These are phyloP conservation scores for Hylaea fasciaria DNA, from an alignment of 2,888 invertebrate species.

Conservation along the genomic window DNA sequence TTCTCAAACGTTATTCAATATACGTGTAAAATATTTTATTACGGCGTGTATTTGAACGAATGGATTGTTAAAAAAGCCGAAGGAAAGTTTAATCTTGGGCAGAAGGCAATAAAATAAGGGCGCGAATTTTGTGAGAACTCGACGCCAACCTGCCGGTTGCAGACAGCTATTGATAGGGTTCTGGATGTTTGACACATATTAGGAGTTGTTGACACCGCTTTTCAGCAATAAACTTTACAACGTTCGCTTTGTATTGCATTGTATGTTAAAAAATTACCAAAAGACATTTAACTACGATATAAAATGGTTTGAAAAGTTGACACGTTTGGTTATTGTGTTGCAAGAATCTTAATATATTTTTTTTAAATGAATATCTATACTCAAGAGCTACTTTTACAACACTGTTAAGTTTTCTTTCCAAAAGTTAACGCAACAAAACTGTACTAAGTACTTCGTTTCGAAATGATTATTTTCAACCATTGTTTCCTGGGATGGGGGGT, in stretches of 20 bases:
- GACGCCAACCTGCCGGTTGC: slow-evolving; percentile 79
- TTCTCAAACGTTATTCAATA: slow-evolving; percentile 38
- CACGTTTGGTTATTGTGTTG: too few relatives aligned
- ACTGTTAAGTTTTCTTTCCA: too few relatives aligned
- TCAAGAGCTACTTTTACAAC: too few relatives aligned
- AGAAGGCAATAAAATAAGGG: slow-evolving; percentile 81
- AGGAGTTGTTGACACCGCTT: slow-evolving; percentile 58
- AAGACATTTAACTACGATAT: too few relatives aligned
- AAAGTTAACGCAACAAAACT: too few relatives aligned
- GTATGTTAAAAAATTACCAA: too few relatives aligned
- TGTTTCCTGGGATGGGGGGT: too few relatives aligned
- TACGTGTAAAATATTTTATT: slow-evolving; percentile 53
- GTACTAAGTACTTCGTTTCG: too few relatives aligned
- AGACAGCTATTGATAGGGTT: slow-evolving; percentile 83
- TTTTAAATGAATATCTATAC: too few relatives aligned
- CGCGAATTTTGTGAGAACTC: slow-evolving; percentile 78
- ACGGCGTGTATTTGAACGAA: slow-evolving; percentile 58
- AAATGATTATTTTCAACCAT: too few relatives aligned
- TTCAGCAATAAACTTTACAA: background rate
- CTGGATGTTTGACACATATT: slow-evolving; percentile 51
- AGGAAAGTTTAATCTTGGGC: slow-evolving; percentile 78
- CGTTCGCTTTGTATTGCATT: background rate
- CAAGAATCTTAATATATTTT: too few relatives aligned
- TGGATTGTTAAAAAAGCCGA: slow-evolving; percentile 67
- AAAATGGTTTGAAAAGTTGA: too few relatives aligned